Evolutionary conservation across 2,888 invertebrate species (phyloP).

Genomic region (Mystacides longicornis): DNA sequence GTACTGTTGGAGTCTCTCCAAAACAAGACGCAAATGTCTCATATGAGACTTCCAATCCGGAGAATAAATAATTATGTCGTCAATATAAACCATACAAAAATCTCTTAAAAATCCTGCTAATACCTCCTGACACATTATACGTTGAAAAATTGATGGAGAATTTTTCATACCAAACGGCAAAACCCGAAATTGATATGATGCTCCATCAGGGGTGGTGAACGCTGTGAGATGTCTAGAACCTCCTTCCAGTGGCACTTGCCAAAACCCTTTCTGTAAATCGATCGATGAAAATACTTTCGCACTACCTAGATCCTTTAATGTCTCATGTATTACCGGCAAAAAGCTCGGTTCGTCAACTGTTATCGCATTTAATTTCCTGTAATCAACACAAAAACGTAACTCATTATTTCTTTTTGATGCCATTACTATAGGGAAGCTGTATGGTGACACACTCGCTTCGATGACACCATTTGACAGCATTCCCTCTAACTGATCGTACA

Average conservation of each 20-base stretch:
- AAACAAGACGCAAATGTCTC: background rate
- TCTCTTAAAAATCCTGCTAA: conserved; percentile 2
- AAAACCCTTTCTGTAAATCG: background rate
- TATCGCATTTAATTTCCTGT: background rate
- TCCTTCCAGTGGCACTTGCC: conserved; percentile 1
- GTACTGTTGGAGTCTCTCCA: conserved; percentile 1
- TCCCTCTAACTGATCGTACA: conserved; percentile 1
- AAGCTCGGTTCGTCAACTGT: background rate
- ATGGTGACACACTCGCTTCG: background rate
- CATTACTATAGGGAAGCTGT: conserved; percentile 3
- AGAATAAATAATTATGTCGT: conserved; percentile 4
- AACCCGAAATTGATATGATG: conserved; percentile 1
- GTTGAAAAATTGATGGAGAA: background rate
- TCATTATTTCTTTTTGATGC: background rate
- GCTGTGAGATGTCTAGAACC: background rate
- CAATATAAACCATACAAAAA: conserved; percentile 2
- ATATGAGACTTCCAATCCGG: background rate
- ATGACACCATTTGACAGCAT: background rate
- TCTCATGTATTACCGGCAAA: background rate
- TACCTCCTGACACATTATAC: conserved; percentile 3
- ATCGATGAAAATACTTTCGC: background rate
- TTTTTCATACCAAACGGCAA: conserved; percentile 8
- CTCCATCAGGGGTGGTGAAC: conserved; percentile 6
- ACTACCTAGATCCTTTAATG: background rate
- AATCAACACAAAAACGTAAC: background rate